phyloP scores from a whole-genome alignment of 2,888 invertebrate species.

The Agonum fuliginosum region DNA sequence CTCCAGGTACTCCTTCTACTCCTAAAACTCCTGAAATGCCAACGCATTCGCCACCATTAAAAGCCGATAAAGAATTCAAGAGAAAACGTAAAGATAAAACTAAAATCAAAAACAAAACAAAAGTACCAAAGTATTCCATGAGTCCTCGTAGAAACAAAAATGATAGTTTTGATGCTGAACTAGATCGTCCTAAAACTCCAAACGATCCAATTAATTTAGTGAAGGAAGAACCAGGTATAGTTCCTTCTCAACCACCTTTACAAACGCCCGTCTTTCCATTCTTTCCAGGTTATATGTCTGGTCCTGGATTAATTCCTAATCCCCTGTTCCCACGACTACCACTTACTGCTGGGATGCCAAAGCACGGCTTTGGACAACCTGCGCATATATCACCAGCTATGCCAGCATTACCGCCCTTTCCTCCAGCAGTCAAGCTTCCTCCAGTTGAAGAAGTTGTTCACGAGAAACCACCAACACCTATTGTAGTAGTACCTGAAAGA shows the following conservation, averaged over 20 bases:
- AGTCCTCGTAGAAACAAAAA: conserved; percentile 64
- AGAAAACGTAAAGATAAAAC: conserved; percentile 73
- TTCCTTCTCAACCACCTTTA: conserved; percentile 63
- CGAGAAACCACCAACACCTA: conserved; percentile 63
- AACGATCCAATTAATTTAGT: conserved; percentile 65
- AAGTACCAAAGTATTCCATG: conserved; percentile 28
- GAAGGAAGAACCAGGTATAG: conserved; percentile 62
- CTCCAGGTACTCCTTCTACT: conserved; percentile 75
- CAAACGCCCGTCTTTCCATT: conserved; percentile 73
- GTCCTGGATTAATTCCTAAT: conserved; percentile 79
- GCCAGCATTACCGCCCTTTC: conserved; percentile 69
- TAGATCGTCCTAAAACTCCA: conserved; percentile 70
- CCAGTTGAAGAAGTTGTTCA: conserved; percentile 62
- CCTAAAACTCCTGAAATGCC: conserved; percentile 77
- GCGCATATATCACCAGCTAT: conserved; percentile 77
- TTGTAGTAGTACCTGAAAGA: conserved; percentile 65
- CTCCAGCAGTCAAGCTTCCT: conserved; percentile 70
- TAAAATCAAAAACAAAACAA: conserved; percentile 65
- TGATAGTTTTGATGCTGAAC: conserved; percentile 59
- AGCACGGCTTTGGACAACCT: conserved; percentile 76
- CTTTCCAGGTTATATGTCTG: conserved; percentile 72
- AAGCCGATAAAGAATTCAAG: conserved; percentile 77
- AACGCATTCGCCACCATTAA: conserved; percentile 76
- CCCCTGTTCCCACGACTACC: conserved; percentile 73
- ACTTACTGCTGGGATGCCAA: conserved; percentile 68